These are phyloP conservation scores for Stichopus horrens DNA, from an alignment of 53 echinoderm and acorn worm genomes.

Conservation along the genomic window DNA sequence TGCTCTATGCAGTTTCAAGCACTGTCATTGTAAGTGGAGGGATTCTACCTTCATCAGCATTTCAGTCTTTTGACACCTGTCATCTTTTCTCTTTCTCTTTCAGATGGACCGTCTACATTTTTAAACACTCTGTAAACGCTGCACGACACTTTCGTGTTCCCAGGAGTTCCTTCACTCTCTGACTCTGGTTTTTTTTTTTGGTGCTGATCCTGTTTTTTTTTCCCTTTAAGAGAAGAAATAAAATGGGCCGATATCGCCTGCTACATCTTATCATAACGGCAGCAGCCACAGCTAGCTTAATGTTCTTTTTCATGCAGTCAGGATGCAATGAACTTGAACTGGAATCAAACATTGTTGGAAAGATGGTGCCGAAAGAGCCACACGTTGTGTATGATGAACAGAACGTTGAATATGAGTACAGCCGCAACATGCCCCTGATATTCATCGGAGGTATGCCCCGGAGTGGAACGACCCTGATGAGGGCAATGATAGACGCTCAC, in stretches of 20 bases:
- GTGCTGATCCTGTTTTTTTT: no score
- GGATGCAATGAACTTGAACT: conserved; percentile 57
- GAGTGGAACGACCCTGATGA: conserved; percentile 98
- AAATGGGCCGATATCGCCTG: conserved; percentile 71
- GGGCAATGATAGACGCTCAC: conserved; percentile 97
- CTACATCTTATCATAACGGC: conserved; percentile 75
- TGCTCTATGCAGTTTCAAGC: no score
- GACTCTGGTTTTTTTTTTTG: no score
- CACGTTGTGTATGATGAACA: conserved; percentile 70
- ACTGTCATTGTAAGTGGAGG: no score
- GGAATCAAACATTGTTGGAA: conserved; percentile 43
- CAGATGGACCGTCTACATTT: no score
- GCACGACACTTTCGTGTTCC: no score
- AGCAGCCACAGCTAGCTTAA: conserved; percentile 74
- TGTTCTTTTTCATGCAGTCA: conserved; percentile 71
- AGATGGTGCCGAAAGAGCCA: conserved; percentile 77
- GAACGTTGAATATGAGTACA: conserved; percentile 78
- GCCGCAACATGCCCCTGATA: conserved; percentile 87
- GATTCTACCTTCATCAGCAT: no score
- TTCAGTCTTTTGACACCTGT: no score
- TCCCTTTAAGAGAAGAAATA: background rate
- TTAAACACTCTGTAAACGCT: no score
- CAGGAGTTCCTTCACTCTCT: no score
- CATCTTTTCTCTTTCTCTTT: no score
- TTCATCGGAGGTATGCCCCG: conserved; percentile 99